Conservation (phyloP, 2,797 vertebrate species). For the Acestrorhynchus altus region DNA sequence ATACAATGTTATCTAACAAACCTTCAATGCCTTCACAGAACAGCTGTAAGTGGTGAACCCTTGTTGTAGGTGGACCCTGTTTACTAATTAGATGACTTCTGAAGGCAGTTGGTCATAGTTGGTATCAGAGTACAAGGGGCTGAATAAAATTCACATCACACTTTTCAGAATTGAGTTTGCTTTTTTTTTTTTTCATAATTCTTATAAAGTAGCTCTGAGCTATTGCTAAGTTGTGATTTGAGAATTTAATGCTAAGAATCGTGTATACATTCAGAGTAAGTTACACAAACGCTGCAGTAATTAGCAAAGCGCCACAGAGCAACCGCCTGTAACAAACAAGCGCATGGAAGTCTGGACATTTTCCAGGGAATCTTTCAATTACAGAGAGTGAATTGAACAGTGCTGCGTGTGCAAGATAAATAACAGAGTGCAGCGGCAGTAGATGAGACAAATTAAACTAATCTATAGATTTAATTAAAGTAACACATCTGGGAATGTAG, state of each 20-base stretch:
- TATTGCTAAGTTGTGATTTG: background rate
- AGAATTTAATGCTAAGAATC: conserved; percentile 18
- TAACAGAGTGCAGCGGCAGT: conserved; percentile 73
- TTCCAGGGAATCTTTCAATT: conserved; percentile 83
- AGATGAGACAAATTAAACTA: conserved; percentile 78
- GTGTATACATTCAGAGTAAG: conserved; percentile 19
- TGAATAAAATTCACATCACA: too few relatives aligned
- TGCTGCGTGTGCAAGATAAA: conserved; percentile 74
- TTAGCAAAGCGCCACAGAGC: conserved; percentile 35
- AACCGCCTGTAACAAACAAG: conserved; percentile 69
- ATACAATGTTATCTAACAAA: too few relatives aligned
- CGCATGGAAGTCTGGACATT: conserved; percentile 76
- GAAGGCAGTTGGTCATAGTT: too few relatives aligned
- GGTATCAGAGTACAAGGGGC: too few relatives aligned
- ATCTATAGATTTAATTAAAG: conserved; percentile 84
- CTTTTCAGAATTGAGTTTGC: background rate
- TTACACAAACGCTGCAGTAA: conserved; percentile 30
- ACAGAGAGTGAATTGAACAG: conserved; percentile 77
- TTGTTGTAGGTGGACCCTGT: too few relatives aligned
- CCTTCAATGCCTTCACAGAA: too few relatives aligned
- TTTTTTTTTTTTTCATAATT: too few relatives aligned
- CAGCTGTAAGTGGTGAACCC: too few relatives aligned
- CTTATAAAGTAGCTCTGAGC: background rate
- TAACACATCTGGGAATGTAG: conserved; percentile 77
- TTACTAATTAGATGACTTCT: too few relatives aligned